Conservation (phyloP, 1,140 invertebrate genomes). For the Drosophila nigrodunni region DNA sequence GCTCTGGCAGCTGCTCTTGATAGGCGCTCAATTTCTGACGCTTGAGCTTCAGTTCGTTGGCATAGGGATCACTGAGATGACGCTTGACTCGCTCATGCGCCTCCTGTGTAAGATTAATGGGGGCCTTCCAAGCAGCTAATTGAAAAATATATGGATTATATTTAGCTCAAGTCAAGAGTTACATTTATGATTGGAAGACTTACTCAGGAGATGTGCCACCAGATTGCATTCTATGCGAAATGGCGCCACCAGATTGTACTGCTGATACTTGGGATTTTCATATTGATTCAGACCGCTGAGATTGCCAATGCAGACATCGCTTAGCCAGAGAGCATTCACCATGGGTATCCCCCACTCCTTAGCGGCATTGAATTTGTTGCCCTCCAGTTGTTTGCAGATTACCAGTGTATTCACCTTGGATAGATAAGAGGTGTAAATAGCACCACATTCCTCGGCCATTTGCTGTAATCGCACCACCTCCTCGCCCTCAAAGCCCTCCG, state of each 20-base stretch:
- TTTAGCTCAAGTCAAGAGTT: neutral
- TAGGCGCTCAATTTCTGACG: constrained; percentile 84
- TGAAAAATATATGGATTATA: neutral
- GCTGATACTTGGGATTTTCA: constrained; percentile 94
- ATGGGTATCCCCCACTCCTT: constrained; percentile 94
- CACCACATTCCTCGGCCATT: constrained; percentile 95
- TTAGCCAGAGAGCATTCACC: constrained; percentile 97
- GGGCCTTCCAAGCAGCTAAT: constrained; percentile 95
- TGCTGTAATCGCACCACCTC: constrained; percentile 91
- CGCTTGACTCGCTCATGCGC: constrained; percentile 92
- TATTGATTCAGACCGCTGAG: constrained; percentile 92
- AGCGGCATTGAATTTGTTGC: constrained; percentile 94
- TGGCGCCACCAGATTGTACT: constrained; percentile 91
- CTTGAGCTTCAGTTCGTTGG: constrained; percentile 86
- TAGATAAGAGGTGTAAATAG: constrained; percentile 91
- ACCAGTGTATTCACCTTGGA: constrained; percentile 91
- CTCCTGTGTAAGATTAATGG: constrained; percentile 95
- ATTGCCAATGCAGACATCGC: constrained; percentile 96
- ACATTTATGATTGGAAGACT: constrained; percentile 73
- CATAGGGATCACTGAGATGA: constrained; percentile 85
- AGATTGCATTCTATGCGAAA: constrained; percentile 94
- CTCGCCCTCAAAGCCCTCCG: constrained; percentile 94
- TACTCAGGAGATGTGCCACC: constrained; percentile 96
- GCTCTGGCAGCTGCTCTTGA: constrained; percentile 75
- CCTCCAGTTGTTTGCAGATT: constrained; percentile 92